Evolutionary conservation across 2,888 invertebrate species (phyloP).

Genomic region (Teleogryllus oceanicus): DNA sequence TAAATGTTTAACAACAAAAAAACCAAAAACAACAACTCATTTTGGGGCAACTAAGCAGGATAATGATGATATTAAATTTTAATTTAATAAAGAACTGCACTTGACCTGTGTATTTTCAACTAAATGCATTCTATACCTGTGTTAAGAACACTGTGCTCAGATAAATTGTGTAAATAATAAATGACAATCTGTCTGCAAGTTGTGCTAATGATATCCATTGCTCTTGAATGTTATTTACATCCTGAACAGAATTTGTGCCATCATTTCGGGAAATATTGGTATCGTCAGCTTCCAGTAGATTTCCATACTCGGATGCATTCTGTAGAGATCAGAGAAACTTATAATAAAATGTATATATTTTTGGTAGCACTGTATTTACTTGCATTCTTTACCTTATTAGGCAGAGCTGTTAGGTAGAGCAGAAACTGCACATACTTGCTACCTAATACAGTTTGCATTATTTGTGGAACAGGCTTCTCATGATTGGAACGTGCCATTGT

Average conservation of each 20-base stretch:
- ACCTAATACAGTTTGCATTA: background rate
- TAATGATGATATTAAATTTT: no score
- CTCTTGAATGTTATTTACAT: background rate
- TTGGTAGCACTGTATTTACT: no score
- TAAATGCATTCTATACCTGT: background rate
- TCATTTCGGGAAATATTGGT: background rate
- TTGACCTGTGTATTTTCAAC: no score
- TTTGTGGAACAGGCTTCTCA: background rate
- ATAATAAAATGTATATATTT: background rate
- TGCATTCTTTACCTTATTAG: background rate
- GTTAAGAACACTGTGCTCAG: background rate
- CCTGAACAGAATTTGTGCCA: background rate
- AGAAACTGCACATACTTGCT: conserved; percentile 5
- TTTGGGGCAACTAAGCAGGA: no score
- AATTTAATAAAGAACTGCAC: no score
- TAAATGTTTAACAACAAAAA: no score
- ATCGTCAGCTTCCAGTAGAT: background rate
- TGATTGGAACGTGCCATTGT: conserved; percentile 22
- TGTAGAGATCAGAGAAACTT: background rate
- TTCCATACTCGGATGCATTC: background rate
- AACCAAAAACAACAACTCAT: no score
- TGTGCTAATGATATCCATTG: background rate
- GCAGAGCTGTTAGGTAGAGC: background rate
- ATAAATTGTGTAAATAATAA: background rate
- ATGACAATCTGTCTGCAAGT: background rate